These are phyloP conservation scores for Philotrypesis tridentata DNA, from an alignment of 1,140 invertebrate species.

Conservation along the genomic window DNA sequence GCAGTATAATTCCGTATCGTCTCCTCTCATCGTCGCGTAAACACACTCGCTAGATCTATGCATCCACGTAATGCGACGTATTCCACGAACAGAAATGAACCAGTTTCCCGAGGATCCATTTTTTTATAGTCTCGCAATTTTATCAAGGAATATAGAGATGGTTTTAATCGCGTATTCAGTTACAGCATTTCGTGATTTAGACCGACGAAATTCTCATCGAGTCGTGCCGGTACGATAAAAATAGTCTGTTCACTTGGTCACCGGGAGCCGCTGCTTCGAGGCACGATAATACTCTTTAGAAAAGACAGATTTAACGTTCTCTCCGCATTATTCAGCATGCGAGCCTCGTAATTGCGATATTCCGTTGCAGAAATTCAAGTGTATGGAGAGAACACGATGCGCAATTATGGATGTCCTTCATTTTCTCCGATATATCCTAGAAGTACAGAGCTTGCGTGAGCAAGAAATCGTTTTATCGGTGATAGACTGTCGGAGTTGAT, in stretches of 20 bases:
- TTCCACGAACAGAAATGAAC: too few species aligned
- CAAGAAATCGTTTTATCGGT: too few species aligned
- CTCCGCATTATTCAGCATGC: constrained; percentile 17
- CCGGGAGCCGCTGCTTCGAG: not conserved
- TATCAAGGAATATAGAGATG: too few species aligned
- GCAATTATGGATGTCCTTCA: too few species aligned
- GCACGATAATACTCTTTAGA: constrained; percentile 5
- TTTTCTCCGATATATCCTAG: not conserved
- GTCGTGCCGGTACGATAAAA: not conserved
- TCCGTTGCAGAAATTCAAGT: constrained; percentile 31
- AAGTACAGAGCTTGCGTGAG: not conserved
- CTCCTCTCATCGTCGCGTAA: too few species aligned
- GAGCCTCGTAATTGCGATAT: constrained; percentile 38
- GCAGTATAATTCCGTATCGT: not conserved
- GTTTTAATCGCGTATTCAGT: not conserved
- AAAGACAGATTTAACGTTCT: too few species aligned
- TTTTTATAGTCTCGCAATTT: too few species aligned
- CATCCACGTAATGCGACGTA: too few species aligned
- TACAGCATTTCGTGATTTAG: not conserved
- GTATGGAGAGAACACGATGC: not conserved
- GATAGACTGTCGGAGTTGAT: too few species aligned
- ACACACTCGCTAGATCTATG: too few species aligned
- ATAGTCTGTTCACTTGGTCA: not conserved
- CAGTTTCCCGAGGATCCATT: too few species aligned
- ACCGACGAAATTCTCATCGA: not conserved